phyloP scores from a whole-genome alignment of 2,888 invertebrate genomes.

The Steinernema scapterisci region DNA sequence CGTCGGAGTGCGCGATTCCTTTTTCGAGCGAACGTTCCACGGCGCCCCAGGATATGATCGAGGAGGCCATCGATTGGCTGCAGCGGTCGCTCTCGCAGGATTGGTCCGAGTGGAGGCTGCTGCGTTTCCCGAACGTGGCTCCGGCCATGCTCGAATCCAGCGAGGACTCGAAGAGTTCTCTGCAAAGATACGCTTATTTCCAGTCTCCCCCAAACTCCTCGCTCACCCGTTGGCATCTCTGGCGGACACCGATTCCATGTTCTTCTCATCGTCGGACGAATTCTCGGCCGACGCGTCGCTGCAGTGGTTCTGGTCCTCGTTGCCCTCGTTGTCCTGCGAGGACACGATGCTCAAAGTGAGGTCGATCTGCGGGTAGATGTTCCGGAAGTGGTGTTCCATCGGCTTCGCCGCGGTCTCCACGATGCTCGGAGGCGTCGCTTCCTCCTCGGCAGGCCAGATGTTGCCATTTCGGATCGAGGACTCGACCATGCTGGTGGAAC shows the following conservation, averaged over 20 bases:
- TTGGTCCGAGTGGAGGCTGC: constrained; percentile 29
- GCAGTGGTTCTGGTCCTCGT: constrained; percentile 22
- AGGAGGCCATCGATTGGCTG: constrained; percentile 28
- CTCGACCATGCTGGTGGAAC: constrained; percentile 23
- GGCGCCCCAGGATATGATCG: constrained; percentile 36
- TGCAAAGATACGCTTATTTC: background rate
- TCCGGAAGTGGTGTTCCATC: constrained; percentile 23
- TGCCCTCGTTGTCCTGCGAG: background rate
- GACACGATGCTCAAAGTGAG: constrained; percentile 14
- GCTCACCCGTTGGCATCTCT: constrained; percentile 11
- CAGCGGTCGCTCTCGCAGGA: constrained; percentile 26
- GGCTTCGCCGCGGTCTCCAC: constrained; percentile 21
- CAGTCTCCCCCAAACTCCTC: background rate
- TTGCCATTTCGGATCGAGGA: background rate
- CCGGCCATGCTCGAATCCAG: constrained; percentile 45
- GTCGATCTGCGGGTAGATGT: background rate
- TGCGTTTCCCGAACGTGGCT: constrained; percentile 27
- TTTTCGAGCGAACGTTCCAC: constrained; percentile 61
- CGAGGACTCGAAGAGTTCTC: constrained; percentile 44
- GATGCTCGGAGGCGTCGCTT: background rate
- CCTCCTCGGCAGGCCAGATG: background rate
- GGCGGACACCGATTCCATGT: constrained; percentile 10
- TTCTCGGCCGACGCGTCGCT: constrained; percentile 21
- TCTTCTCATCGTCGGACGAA: constrained; percentile 20
- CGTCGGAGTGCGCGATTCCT: constrained; percentile 61